phyloP scores from a whole-genome alignment of 2,888 invertebrate genomes.

The Lepidochrysops patricia region DNA sequence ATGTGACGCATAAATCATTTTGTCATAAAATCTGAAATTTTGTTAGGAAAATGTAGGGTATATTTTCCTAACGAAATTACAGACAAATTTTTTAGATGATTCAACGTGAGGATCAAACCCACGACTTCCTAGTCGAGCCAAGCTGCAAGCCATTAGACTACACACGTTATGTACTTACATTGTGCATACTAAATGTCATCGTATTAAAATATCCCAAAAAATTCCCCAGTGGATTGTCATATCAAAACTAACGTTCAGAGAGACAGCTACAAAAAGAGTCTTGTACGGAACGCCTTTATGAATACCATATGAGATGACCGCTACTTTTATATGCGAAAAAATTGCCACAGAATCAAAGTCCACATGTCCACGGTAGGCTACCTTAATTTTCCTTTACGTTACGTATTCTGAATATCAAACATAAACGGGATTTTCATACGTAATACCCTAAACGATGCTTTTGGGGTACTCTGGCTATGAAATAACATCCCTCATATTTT shows the following conservation, averaged over 20 bases:
- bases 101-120: no score
- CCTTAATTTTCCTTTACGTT: constrained; percentile 60
- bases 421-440: constrained; percentile 49
- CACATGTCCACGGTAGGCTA: constrained; percentile 57
- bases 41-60: no score
- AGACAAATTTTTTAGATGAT: no score
- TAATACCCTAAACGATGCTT: constrained; percentile 38
- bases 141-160: neutral
- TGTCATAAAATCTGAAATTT: no score
- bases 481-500: constrained; percentile 17
- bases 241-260: constrained; percentile 11
- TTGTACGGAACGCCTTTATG: constrained; percentile 44
- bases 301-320: constrained; percentile 55
- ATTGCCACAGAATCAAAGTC: constrained; percentile 61
- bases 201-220: neutral
- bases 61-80: no score
- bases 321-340: constrained; percentile 53
- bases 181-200: neutral
- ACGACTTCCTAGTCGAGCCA: neutral
- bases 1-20: no score
- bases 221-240: neutral
- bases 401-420: constrained; percentile 58
- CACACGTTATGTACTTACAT: no score
- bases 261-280: constrained; percentile 40
- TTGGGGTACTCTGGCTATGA: constrained; percentile 16